These are phyloP conservation scores for Syngnathus floridae DNA, from an alignment of 2,113 vertebrate species.

Conservation along the genomic window DNA sequence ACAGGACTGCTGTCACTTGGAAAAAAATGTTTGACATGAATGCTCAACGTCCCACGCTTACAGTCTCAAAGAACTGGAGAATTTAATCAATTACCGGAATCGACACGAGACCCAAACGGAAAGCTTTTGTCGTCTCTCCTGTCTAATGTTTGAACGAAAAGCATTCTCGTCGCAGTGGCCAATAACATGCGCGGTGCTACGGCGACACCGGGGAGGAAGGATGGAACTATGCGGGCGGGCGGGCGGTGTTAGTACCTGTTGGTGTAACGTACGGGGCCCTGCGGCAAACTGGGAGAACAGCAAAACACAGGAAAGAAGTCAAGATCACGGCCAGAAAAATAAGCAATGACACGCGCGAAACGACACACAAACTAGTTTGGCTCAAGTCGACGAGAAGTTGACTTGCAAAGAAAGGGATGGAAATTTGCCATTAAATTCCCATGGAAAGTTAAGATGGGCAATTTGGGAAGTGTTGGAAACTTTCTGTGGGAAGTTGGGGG, in stretches of 20 bases:
- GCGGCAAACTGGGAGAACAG: conserved; percentile 82
- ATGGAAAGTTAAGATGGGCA: background rate
- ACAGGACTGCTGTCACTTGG: background rate
- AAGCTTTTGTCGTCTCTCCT: background rate
- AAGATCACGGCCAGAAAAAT: conserved; percentile 47
- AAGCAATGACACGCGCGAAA: conserved; percentile 14
- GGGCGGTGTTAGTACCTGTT: conserved; percentile 81
- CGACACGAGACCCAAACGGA: background rate
- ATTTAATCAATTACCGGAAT: background rate
- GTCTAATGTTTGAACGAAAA: too few relatives aligned
- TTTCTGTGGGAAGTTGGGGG: background rate
- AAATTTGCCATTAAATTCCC: background rate
- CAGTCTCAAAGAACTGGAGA: background rate
- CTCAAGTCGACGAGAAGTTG: background rate
- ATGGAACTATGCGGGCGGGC: conserved; percentile 33
- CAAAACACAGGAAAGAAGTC: conserved; percentile 65
- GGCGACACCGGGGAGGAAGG: conserved; percentile 13
- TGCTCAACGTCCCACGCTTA: background rate
- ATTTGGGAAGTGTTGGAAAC: background rate
- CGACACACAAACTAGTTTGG: conserved; percentile 15
- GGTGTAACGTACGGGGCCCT: conserved; percentile 88
- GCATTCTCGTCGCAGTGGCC: background rate
- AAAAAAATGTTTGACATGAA: background rate
- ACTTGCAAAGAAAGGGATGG: background rate
- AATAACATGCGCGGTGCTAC: conserved; percentile 37